Conservation (phyloP, 2,888 invertebrate genomes). For the Leptarthrus brevirostris region DNA sequence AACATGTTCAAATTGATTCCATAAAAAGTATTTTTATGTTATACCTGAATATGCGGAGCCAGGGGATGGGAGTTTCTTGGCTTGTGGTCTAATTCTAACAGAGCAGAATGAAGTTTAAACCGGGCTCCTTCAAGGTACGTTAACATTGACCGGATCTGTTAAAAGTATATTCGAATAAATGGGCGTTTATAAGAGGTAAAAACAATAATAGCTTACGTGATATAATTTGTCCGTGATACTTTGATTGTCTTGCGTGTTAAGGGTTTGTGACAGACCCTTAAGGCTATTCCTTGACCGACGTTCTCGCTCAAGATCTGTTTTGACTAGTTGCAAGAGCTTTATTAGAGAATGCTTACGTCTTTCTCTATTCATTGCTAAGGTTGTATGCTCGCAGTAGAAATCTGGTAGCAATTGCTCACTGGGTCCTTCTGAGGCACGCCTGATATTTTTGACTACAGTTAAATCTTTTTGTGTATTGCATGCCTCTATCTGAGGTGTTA, state of each 20-base stretch:
- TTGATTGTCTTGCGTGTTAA: conserved; percentile 91
- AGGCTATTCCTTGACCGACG: conserved; percentile 88
- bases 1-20: background rate
- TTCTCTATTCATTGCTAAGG: conserved; percentile 91
- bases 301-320: conserved; percentile 90
- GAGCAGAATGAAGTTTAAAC: conserved; percentile 85
- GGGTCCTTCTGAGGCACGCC: conserved; percentile 69
- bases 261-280: conserved; percentile 88
- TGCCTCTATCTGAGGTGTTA: conserved; percentile 63
- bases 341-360: conserved; percentile 87
- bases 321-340: conserved; percentile 85
- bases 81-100: conserved; percentile 84
- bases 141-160: conserved; percentile 90
- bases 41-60: conserved; percentile 82
- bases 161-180: background rate
- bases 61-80: conserved; percentile 83
- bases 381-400: conserved; percentile 95
- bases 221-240: conserved; percentile 92
- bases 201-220: conserved; percentile 76
- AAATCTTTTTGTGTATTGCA: conserved; percentile 66
- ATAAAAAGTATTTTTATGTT: background rate
- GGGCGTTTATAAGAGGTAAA: background rate
- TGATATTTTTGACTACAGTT: conserved; percentile 65
- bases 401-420: conserved; percentile 90
- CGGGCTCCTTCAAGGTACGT: conserved; percentile 91